Conservation (phyloP, 1,140 invertebrate genomes). For the Berghia stephanieae region DNA sequence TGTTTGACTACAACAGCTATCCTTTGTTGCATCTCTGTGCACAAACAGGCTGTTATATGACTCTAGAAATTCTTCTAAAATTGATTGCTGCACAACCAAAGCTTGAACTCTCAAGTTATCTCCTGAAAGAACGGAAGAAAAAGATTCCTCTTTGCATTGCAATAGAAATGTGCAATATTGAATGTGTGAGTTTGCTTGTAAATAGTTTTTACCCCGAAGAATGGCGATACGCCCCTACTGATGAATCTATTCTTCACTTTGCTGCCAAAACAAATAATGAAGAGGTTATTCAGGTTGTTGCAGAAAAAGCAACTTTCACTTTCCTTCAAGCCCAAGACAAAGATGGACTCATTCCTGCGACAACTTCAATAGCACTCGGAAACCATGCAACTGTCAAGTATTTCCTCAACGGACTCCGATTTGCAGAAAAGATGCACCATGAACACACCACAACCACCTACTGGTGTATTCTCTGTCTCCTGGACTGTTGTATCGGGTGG, state of each 20-base stretch:
- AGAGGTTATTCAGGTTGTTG: constrained; percentile 6
- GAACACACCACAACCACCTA: constrained; percentile 15
- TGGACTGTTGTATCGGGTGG: constrained; percentile 31
- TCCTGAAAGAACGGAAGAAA: background rate
- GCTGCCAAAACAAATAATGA: background rate
- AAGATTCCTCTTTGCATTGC: constrained; percentile 17
- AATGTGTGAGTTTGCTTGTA: background rate
- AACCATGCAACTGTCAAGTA: constrained; percentile 4
- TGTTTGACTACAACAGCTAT: background rate
- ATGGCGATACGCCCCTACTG: constrained; percentile 1
- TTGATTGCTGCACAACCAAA: background rate
- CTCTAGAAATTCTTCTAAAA: background rate
- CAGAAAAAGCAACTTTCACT: background rate
- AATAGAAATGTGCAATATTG: background rate
- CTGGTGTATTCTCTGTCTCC: constrained; percentile 21
- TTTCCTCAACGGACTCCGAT: constrained; percentile 10
- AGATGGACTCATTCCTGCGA: constrained; percentile 25
- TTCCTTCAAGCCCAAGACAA: constrained; percentile 14
- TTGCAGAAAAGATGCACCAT: constrained; percentile 22
- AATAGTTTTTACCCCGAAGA: background rate
- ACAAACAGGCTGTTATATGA: background rate
- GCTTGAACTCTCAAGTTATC: background rate
- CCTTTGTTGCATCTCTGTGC: constrained; percentile 20
- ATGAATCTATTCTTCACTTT: constrained; percentile 22
- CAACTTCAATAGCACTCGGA: constrained; percentile 23